Evolutionary conservation across 2,888 invertebrate species (phyloP).

Genomic region (Scaptomyza tumidula): DNA sequence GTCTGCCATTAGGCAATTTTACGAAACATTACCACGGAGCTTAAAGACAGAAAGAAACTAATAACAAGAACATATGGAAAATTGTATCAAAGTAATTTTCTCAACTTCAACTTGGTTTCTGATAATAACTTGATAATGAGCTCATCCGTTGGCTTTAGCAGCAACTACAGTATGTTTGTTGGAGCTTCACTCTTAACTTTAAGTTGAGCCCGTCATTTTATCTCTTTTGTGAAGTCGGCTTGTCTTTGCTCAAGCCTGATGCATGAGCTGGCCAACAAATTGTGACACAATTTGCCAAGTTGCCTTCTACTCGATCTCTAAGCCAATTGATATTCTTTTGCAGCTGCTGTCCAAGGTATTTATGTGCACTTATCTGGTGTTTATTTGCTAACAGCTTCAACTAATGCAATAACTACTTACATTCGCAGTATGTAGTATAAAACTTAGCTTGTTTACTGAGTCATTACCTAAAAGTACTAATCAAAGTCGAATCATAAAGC

Average conservation of each 20-base stretch:
- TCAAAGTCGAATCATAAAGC: constrained; percentile 11
- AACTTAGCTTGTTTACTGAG: constrained; percentile 30
- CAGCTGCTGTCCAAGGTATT: constrained; percentile 61
- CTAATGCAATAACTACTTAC: constrained; percentile 40
- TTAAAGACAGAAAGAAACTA: constrained; percentile 4
- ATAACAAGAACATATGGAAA: constrained; percentile 41
- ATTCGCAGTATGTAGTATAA: constrained; percentile 9
- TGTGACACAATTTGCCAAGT: constrained; percentile 61
- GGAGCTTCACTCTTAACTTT: background rate
- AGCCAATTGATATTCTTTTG: constrained; percentile 39
- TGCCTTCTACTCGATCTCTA: constrained; percentile 3
- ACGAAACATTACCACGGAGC: constrained; percentile 26
- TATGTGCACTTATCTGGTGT: constrained; percentile 51
- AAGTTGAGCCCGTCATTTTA: constrained; percentile 14
- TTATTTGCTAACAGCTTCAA: constrained; percentile 62
- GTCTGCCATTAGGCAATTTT: constrained; percentile 56
- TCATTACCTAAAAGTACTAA: constrained; percentile 38
- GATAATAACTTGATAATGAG: constrained; percentile 75
- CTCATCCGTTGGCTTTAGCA: constrained; percentile 56
- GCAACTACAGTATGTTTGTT: constrained; percentile 18
- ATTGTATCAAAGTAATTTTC: constrained; percentile 47
- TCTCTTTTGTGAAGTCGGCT: constrained; percentile 25
- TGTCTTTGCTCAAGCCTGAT: constrained; percentile 36
- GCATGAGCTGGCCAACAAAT: constrained; percentile 60
- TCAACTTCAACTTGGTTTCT: constrained; percentile 39